Base-by-base conservation (phyloP, 2,888 invertebrate species). In the Yponomeuta sedellus region DNA sequence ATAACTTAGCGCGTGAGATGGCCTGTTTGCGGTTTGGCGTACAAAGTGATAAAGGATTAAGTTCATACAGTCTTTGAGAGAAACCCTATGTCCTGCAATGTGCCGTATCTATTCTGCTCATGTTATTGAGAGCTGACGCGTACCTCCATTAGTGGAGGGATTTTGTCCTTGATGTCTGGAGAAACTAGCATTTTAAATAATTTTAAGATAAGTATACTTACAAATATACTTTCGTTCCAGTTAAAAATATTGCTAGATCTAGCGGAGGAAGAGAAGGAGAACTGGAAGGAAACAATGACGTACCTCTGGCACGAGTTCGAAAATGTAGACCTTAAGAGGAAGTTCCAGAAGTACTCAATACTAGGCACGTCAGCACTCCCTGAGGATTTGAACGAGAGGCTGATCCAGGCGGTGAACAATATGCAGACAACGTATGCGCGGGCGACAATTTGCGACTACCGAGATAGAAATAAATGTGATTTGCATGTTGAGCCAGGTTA, bases 341-440 rank as follows among this genome's bases (percentile, higher is more conserved):
- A 96, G 86, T 97, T 97, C 77, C 88, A 93, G 74, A 92, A 94
- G 68, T 92, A 96, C 52, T 92, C 95, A 0, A 88, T 94, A 61
- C 88, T 97, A 11, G 97, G 97, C 0, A 92, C 93, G 1, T 92
- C 95, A 0, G 96, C 95, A 0, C 85, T 97, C n/a, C 92, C 96
- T 0, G 94, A 94, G 70, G 93, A 94, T 63, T 87, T 94, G 70
- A 93, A 93, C 71, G 92, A 92, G 64, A 91, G 94, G 62, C 85
- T 94, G 11, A 92, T 94, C 64, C 92, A 92, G 70, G 92, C 93
- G 0, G 82, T 94, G 11, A 94, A 92, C 58, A 92, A 94, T 19
- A 97, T 97, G 97, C 92, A 94, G 76, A 91, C 93, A 0, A 94
- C 93, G 19, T 97, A 96, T 77, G 94, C 96, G 0, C 96, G 92